Conservation (phyloP, 2,113 vertebrate genomes). For the Chinchilla lanigera region DNA sequence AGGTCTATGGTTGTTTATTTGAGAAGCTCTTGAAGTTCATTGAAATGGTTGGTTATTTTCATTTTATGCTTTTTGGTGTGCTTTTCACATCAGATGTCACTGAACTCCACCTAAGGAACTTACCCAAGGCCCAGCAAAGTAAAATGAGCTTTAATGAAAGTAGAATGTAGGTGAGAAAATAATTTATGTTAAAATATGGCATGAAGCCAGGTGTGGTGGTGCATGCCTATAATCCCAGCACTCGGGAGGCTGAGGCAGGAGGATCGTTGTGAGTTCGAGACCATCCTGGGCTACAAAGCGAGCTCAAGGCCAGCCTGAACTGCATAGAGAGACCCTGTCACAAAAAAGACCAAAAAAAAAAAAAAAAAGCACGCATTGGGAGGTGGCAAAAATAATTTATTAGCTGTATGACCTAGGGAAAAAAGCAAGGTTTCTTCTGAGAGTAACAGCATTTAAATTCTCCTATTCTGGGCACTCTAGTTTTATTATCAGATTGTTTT, state of each 20-base stretch:
- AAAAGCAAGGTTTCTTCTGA: neutral
- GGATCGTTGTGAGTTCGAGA: too few species aligned
- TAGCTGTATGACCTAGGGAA: neutral
- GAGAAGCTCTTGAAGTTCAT: neutral
- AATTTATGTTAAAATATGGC: neutral
- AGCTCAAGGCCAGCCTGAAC: too few species aligned
- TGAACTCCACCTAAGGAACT: neutral
- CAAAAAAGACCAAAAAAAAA: too few species aligned
- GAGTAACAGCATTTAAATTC: neutral
- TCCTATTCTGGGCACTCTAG: neutral
- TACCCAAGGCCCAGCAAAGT: neutral
- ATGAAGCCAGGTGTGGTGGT: neutral
- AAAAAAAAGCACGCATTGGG: neutral
- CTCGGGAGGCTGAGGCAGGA: too few species aligned
- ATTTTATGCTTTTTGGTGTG: neutral
- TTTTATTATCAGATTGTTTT: neutral
- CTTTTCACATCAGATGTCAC: neutral
- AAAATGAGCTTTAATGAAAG: neutral
- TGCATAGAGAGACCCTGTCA: too few species aligned
- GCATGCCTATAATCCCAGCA: too few species aligned
- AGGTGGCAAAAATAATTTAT: slow-evolving; percentile 24
- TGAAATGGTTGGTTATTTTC: neutral
- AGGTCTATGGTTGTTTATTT: neutral
- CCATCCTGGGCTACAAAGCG: too few species aligned
- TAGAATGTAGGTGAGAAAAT: neutral